phyloP scores from a whole-genome alignment of 2,113 vertebrate genomes.

The Macquaria ambigua region DNA sequence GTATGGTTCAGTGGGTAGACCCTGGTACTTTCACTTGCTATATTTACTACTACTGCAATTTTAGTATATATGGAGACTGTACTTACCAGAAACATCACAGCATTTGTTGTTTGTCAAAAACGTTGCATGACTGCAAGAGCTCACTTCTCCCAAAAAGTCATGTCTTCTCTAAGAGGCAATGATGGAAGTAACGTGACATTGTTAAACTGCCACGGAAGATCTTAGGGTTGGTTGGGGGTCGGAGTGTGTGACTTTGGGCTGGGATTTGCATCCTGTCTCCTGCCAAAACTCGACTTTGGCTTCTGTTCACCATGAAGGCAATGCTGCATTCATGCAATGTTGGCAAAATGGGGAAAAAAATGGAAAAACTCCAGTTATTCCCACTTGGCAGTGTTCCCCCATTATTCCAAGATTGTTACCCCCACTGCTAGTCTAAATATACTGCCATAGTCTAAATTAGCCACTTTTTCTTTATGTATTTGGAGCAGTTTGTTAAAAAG shows the following conservation, averaged over 20 bases:
- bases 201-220: not conserved
- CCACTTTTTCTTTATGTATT: not conserved
- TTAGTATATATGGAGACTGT: not conserved
- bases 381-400: too few relatives aligned
- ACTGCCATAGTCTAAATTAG: not conserved
- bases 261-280: not conserved
- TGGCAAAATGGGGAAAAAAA: not conserved
- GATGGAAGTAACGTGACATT: not conserved
- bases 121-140: not conserved
- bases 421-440: not conserved
- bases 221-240: too few relatives aligned
- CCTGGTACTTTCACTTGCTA: not conserved
- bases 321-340: not conserved
- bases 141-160: not conserved
- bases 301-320: not conserved
- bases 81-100: not conserved
- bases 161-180: too few relatives aligned
- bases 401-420: not conserved
- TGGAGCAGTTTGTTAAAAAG: not conserved
- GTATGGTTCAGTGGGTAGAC: not conserved
- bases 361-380: not conserved
- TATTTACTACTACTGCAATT: constrained; percentile 10
- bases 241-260: not conserved
- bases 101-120: not conserved
- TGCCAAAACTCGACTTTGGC: not conserved